These are phyloP conservation scores for Chromis chromis DNA, from an alignment of 2,797 vertebrate species.

Conservation along the genomic window DNA sequence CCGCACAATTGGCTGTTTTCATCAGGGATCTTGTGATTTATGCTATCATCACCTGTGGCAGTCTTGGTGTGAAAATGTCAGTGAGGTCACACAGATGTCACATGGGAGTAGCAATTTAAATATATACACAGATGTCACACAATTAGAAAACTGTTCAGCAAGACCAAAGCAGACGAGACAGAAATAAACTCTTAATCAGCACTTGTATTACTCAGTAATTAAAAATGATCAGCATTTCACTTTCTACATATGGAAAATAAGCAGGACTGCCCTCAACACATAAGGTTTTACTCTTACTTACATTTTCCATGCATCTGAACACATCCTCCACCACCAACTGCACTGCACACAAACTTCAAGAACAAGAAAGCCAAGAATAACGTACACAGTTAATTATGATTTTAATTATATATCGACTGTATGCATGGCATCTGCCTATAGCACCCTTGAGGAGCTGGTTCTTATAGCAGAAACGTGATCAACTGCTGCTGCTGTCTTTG, in stretches of 20 bases:
- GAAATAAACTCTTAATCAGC: too few relatives aligned
- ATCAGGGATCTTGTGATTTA: slow-evolving; percentile 50
- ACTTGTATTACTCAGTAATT: too few relatives aligned
- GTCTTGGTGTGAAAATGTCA: slow-evolving; percentile 21
- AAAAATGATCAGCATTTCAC: background rate
- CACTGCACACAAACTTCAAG: background rate
- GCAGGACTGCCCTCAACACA: background rate
- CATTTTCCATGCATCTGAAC: background rate
- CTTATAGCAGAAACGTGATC: slow-evolving; percentile 13
- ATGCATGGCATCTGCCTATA: background rate
- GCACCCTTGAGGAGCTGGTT: background rate
- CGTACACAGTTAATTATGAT: slow-evolving; percentile 5
- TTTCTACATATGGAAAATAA: background rate
- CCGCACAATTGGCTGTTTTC: slow-evolving; percentile 56
- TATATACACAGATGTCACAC: background rate
- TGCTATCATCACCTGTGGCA: slow-evolving; percentile 23
- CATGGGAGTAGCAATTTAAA: background rate
- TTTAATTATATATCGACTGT: slow-evolving; percentile 1
- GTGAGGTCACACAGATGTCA: slow-evolving; percentile 1
- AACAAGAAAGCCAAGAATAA: background rate
- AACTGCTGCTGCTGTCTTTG: slow-evolving; percentile 2
- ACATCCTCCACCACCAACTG: background rate
- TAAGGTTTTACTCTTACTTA: background rate
- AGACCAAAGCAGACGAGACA: too few relatives aligned
- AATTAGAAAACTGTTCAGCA: background rate